Conservation (phyloP, 2,113 vertebrate genomes). For the Neogale vison region DNA sequence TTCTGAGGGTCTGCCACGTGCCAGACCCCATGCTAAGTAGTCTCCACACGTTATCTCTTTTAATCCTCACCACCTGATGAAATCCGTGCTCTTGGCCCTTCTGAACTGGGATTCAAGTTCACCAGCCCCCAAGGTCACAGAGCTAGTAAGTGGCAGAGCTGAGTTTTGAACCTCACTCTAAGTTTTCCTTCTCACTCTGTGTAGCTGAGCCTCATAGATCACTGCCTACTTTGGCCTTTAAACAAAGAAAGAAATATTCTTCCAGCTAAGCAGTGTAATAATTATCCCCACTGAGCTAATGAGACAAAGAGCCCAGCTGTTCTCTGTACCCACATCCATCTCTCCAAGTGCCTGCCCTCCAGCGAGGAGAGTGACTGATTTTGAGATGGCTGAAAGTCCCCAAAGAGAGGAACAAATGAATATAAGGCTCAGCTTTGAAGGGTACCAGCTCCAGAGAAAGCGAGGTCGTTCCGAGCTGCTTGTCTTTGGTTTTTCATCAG, state of each 20-base stretch:
- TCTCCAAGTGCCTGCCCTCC: neutral
- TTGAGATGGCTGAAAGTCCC: neutral
- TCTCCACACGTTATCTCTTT: neutral
- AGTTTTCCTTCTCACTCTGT: neutral
- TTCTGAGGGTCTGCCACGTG: neutral
- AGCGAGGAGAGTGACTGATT: neutral
- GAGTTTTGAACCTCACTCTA: neutral
- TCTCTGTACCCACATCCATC: neutral
- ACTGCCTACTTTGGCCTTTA: slow-evolving; percentile 45
- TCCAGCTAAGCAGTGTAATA: neutral
- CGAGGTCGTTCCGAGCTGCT: neutral
- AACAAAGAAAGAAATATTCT: slow-evolving; percentile 33
- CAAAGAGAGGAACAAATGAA: neutral
- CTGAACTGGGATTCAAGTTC: neutral
- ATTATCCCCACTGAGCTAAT: neutral
- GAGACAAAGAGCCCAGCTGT: neutral
- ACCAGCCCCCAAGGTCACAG: neutral
- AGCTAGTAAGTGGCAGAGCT: neutral
- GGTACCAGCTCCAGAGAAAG: neutral
- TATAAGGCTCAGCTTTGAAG: neutral
- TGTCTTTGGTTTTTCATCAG: slow-evolving; percentile 35
- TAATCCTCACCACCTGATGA: neutral
- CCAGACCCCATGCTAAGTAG: neutral
- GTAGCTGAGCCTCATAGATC: neutral
- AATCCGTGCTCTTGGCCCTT: neutral